These are phyloP conservation scores for Ailurus styani DNA, from an alignment of 2,113 vertebrate species.

Conservation along the genomic window DNA sequence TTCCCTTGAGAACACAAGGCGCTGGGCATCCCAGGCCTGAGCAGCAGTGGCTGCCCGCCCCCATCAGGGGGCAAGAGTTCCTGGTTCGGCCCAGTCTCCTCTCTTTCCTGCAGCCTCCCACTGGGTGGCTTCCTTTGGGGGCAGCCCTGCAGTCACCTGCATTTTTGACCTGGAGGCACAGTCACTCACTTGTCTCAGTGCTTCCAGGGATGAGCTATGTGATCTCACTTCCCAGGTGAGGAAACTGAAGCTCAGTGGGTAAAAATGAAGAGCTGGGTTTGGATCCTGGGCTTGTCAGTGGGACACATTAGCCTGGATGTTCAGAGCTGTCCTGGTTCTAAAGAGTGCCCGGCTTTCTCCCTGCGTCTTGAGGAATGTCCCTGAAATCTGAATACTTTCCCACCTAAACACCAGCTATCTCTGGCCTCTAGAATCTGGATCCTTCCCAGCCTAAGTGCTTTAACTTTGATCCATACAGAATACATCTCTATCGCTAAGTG, in stretches of 20 bases:
- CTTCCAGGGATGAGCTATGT: neutral
- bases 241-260: neutral
- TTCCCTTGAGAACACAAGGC: neutral
- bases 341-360: neutral
- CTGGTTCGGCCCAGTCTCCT: neutral
- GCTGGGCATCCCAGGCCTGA: neutral
- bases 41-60: neutral
- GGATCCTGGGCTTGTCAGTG: neutral
- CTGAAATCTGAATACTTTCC: neutral
- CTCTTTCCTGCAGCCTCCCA: neutral
- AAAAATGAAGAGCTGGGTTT: neutral
- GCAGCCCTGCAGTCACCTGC: neutral
- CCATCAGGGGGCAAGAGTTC: neutral
- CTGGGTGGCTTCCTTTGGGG: neutral
- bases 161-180: neutral
- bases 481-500: neutral
- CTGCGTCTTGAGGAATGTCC: neutral
- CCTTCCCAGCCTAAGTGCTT: neutral
- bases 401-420: neutral
- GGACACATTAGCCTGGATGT: accelerated
- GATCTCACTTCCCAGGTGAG: neutral
- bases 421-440: neutral
- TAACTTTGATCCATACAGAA: neutral
- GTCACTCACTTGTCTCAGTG: neutral
- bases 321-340: neutral